Conservation (phyloP, 64 coral and sea anemone species). For the Catalaphyllia jardinei region DNA sequence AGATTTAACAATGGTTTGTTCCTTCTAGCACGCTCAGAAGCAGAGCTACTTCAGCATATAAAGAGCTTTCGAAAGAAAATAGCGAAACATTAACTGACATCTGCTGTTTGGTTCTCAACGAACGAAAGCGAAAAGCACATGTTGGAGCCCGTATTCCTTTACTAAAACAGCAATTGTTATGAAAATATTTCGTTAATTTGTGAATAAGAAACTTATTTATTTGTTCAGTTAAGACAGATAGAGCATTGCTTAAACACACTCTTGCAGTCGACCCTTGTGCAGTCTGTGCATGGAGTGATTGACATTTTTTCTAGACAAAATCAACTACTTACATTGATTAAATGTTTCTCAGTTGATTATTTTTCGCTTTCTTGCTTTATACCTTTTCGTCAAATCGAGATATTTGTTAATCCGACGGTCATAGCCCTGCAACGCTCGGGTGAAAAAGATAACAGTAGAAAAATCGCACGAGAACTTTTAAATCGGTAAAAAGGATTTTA, state of each 20-base stretch:
- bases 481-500: no score
- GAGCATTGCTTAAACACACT: no score
- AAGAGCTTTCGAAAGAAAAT: background rate
- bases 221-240: background rate
- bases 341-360: background rate
- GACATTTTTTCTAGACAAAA: no score
- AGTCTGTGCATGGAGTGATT: no score
- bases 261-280: no score
- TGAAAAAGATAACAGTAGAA: background rate
- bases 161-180: no score
- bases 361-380: background rate
- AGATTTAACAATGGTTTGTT: background rate
- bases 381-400: background rate
- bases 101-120: background rate
- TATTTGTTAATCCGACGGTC: background rate
- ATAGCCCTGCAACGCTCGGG: background rate
- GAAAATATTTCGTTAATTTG: background rate
- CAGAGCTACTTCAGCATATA: background rate
- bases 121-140: constrained; percentile 49
- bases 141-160: background rate
- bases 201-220: background rate
- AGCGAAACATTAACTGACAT: background rate
- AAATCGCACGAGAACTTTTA: no score
- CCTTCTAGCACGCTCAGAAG: background rate
- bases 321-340: background rate